Base-by-base conservation (phyloP, 2,888 invertebrate genomes). In the Ptilodon capucinus region DNA sequence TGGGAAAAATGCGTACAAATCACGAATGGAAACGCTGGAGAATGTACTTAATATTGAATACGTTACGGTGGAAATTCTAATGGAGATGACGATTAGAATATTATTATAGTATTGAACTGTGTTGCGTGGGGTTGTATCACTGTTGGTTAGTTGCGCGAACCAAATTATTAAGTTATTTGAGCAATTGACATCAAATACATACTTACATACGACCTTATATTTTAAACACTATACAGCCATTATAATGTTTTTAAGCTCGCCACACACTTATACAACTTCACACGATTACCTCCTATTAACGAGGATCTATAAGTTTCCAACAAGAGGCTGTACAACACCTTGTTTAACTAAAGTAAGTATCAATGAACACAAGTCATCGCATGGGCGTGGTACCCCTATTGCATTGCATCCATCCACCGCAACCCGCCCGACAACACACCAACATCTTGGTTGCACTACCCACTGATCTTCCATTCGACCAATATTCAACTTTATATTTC, bases 361-460 rank as follows among this genome's bases (percentile, higher is more conserved):
- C 28, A 8, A 28, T 4, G n/a, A 28, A 3, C n/a, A 28, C 28
- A 28, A 9, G 9, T 28, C 28, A 28, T 28, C 28, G n/a, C 7
- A 28, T 8, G n/a, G 28, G 59, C 55, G 52, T 51, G 54, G 11
- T 28, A 11, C 11, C 28, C 9, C n/a, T 3, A 28, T 32, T 32
- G 32, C 32, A 32, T 32, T 32, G 61, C 61, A 64, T 46, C 38
- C 43, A 19, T 40, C 53, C 14, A 13, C 51, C 42, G 41, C 54
- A 54, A 44, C 17, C 46, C 46, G 21, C 51, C 54, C 65, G 42
- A 61, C 58, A 19, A 51, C 46, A 30, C 54, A 52, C 40, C 40
- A 43, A 54, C 44, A 40, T 58, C 55, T 58, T 47, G 19, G 8
- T 18, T 11, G 11, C 18, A 54, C 39, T 8, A 35, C 19, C 5